Evolutionary conservation across 1,140 invertebrate genomes (phyloP).

Genomic region (Pollicipes pollicipes): DNA sequence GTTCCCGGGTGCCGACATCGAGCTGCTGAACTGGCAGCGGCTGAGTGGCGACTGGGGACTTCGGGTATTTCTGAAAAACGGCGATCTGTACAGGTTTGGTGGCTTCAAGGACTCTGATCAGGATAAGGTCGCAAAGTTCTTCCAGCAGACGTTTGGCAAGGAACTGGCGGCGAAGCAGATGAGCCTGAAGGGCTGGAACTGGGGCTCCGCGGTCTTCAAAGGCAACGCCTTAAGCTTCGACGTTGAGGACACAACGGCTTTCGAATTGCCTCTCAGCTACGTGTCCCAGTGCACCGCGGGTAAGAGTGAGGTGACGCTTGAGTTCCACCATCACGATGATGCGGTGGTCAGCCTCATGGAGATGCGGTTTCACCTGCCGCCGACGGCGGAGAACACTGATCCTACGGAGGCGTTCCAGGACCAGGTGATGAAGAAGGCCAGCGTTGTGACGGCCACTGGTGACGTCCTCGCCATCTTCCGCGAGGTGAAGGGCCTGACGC

Average conservation of each 20-base stretch:
- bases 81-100: conserved; percentile 71
- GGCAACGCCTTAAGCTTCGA: conserved; percentile 84
- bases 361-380: conserved; percentile 92
- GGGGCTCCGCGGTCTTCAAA: conserved; percentile 87
- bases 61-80: conserved; percentile 77
- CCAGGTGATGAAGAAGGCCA: conserved; percentile 85
- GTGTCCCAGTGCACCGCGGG: conserved; percentile 92
- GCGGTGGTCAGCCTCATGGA: conserved; percentile 90
- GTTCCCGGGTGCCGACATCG: conserved; percentile 63
- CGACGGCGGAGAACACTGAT: conserved; percentile 62
- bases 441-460: conserved; percentile 90
- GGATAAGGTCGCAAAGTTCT: conserved; percentile 48
- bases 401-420: conserved; percentile 88
- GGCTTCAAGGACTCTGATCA: conserved; percentile 71
- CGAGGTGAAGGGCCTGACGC: conserved; percentile 94
- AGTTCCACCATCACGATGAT: conserved; percentile 99
- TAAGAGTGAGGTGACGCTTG: conserved; percentile 96
- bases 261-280: conserved; percentile 90
- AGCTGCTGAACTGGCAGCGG: conserved; percentile 78
- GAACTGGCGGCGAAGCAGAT: conserved; percentile 79
- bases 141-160: conserved; percentile 62
- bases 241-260: conserved; percentile 69
- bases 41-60: conserved; percentile 77
- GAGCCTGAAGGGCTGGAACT: conserved; percentile 96
- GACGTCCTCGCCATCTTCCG: conserved; percentile 93